Evolutionary conservation across 2,888 invertebrate genomes (phyloP).

Genomic region (Myopa tessellatipennis): DNA sequence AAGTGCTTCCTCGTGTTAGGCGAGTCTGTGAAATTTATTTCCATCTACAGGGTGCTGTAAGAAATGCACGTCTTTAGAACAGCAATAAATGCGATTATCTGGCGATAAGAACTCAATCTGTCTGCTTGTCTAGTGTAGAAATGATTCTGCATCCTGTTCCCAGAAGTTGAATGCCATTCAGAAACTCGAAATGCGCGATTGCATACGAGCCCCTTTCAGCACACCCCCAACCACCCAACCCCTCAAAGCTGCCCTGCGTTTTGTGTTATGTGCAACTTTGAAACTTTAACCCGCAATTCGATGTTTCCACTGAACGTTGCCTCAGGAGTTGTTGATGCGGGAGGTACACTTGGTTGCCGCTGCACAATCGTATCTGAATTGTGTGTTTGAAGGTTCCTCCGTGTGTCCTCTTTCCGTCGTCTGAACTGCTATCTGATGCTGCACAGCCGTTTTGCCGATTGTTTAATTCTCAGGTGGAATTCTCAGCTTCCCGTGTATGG

Average conservation of each 20-base stretch:
- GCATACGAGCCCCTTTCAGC: no score
- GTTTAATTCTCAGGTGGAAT: constrained; percentile 13
- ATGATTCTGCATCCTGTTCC: constrained; percentile 37
- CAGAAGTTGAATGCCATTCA: constrained; percentile 11
- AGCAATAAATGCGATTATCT: constrained; percentile 23
- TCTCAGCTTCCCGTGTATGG: background rate
- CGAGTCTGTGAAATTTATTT: constrained; percentile 20
- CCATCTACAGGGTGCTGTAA: constrained; percentile 5
- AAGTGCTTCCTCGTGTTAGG: constrained; percentile 21
- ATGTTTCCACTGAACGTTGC: background rate
- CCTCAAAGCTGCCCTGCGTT: constrained; percentile 2
- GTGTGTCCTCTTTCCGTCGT: background rate
- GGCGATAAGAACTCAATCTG: constrained; percentile 31
- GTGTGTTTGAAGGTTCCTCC: background rate
- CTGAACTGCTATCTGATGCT: constrained; percentile 9
- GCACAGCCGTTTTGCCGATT: constrained; percentile 8
- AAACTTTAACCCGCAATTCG: constrained; percentile 9
- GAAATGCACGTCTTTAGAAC: background rate
- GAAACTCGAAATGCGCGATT: background rate
- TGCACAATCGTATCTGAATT: background rate
- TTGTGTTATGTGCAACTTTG: constrained; percentile 22
- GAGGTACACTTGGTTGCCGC: background rate
- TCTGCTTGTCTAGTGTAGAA: constrained; percentile 32
- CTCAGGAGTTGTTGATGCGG: background rate
- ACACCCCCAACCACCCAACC: background rate